These are phyloP conservation scores for Paramormyrops hopkinsi DNA, from an alignment of 2,797 vertebrate genomes.

Conservation along the genomic window DNA sequence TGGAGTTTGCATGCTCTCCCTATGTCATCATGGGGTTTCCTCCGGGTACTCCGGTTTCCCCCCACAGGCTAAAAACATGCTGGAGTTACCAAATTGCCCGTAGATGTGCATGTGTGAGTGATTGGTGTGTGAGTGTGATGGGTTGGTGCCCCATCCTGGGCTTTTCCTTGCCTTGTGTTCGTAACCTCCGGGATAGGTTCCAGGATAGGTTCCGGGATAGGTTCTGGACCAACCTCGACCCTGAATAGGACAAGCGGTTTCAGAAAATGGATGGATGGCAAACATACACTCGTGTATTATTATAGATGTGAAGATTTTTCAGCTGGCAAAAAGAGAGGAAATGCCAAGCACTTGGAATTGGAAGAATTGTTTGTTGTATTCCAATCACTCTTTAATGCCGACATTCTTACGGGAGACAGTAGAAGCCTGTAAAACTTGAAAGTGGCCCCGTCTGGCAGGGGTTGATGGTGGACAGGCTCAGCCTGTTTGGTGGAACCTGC, in stretches of 20 bases:
- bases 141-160: background rate
- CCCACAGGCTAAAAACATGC: background rate
- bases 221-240: background rate
- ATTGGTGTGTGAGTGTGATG: background rate
- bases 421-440: slow-evolving; percentile 17
- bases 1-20: background rate
- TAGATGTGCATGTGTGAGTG: background rate
- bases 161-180: background rate
- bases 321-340: background rate
- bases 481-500: slow-evolving; percentile 14
- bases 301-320: background rate
- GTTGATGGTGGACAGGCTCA: background rate
- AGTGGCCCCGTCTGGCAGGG: background rate
- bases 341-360: background rate
- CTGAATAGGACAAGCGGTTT: background rate
- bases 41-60: background rate
- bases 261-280: background rate
- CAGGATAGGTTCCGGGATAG: background rate
- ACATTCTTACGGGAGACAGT: background rate
- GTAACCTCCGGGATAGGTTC: background rate
- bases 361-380: background rate
- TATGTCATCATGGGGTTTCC: background rate
- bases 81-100: background rate
- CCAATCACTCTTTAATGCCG: background rate
- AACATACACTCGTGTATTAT: background rate